These are phyloP conservation scores for Polydrusus cervinus DNA, from an alignment of 2,888 invertebrate genomes.

Conservation along the genomic window DNA sequence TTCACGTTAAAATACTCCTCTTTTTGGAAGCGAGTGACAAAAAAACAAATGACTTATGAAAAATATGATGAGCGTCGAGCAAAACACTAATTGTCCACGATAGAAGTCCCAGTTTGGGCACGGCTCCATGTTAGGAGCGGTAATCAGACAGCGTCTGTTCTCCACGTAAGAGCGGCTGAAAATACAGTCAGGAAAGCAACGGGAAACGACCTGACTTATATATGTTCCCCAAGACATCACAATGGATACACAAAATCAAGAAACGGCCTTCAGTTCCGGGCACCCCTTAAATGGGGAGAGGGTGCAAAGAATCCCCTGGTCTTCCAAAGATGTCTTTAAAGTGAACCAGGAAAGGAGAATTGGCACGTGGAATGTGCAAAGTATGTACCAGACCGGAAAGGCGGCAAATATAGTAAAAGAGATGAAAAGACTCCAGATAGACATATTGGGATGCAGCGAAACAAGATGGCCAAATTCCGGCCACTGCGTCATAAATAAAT, in stretches of 20 bases:
- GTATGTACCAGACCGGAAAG: conserved; percentile 2
- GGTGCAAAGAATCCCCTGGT: conserved; percentile 22
- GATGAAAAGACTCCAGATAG: conserved; percentile 11
- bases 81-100: too few species aligned
- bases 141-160: too few species aligned
- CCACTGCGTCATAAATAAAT: conserved; percentile 15
- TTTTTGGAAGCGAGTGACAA: too few species aligned
- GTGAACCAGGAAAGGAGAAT: background rate
- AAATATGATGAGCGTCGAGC: too few species aligned
- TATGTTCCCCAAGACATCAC: conserved; percentile 15
- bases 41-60: too few species aligned
- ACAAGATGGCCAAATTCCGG: conserved; percentile 29
- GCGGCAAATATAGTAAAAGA: conserved; percentile 29
- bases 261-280: background rate
- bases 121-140: too few species aligned
- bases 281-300: conserved; percentile 27
- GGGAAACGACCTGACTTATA: conserved; percentile 19
- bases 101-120: too few species aligned
- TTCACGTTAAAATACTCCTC: too few species aligned
- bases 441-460: conserved; percentile 21
- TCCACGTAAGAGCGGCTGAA: too few species aligned
- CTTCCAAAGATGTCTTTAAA: background rate
- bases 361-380: conserved; percentile 11
- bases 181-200: too few species aligned
- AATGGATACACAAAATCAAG: conserved; percentile 18